phyloP scores from a whole-genome alignment of 2,888 invertebrate genomes.

The Celastrina argiolus region DNA sequence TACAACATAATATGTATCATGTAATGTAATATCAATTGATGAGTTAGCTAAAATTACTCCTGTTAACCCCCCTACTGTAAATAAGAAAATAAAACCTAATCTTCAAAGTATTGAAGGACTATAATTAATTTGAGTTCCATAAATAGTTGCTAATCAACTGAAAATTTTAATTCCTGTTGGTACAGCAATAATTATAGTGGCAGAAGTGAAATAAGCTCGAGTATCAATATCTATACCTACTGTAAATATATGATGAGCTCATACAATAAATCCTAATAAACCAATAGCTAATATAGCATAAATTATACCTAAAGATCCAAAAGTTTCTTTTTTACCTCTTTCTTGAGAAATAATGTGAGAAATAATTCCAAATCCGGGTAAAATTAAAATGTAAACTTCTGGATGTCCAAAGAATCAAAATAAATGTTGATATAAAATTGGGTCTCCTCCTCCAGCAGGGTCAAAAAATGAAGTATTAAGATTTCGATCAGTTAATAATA shows the following conservation, averaged over 20 bases:
- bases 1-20: constrained; percentile 91
- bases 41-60: constrained; percentile 84
- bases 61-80: constrained; percentile 85
- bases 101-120: constrained; percentile 81
- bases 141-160: constrained; percentile 83
- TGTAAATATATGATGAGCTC: constrained; percentile 92
- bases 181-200: constrained; percentile 91
- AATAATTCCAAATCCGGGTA: constrained; percentile 89
- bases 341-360: constrained; percentile 86
- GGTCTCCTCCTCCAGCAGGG: constrained; percentile 87
- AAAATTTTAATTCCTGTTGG: constrained; percentile 92
- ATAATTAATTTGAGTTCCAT: constrained; percentile 80
- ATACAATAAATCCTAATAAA: constrained; percentile 88
- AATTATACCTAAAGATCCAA: constrained; percentile 86
- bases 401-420: constrained; percentile 94
- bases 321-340: constrained; percentile 87
- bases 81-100: constrained; percentile 87
- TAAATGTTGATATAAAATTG: constrained; percentile 88
- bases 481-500: constrained; percentile 87
- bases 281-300: constrained; percentile 92
- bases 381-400: constrained; percentile 91
- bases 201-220: constrained; percentile 89
- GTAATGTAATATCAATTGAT: constrained; percentile 85
- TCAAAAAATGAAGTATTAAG: constrained; percentile 90
- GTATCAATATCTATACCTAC: constrained; percentile 90